Evolutionary conservation across 2,113 vertebrate species (phyloP).

Genomic region (Murina feae): DNA sequence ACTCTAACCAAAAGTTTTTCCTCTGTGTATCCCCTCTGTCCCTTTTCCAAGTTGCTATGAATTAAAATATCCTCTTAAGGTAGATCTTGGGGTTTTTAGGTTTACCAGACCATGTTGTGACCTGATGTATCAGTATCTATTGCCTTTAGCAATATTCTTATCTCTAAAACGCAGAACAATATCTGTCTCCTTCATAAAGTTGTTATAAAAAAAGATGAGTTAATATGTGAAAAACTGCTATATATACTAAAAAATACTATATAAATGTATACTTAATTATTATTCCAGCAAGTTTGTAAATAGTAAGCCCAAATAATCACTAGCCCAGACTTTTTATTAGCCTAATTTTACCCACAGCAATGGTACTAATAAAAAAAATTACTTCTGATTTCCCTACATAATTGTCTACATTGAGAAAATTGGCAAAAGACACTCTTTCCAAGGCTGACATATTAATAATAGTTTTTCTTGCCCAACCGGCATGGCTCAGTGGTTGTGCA

Average conservation of each 20-base stretch:
- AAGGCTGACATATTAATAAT: not conserved
- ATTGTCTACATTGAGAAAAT: not conserved
- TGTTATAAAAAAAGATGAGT: not conserved
- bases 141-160: not conserved
- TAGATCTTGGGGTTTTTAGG: not conserved
- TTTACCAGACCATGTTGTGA: not conserved
- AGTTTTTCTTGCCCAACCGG: not conserved
- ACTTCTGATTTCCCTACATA: not conserved
- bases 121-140: not conserved
- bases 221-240: not conserved
- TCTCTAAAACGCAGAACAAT: slow-evolving; percentile 3
- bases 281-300: not conserved
- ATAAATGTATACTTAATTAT: not conserved
- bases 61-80: not conserved
- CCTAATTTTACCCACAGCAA: not conserved
- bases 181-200: not conserved
- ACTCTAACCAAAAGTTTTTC: not conserved
- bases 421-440: not conserved
- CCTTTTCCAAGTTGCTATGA: not conserved
- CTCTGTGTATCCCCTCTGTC: not conserved
- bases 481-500: too few species aligned
- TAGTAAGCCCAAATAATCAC: not conserved
- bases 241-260: slow-evolving; percentile 9
- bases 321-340: not conserved
- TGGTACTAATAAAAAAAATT: not conserved